Evolutionary conservation across 2,888 invertebrate species (phyloP).

Genomic region (Glyphotaelius pellucidus): DNA sequence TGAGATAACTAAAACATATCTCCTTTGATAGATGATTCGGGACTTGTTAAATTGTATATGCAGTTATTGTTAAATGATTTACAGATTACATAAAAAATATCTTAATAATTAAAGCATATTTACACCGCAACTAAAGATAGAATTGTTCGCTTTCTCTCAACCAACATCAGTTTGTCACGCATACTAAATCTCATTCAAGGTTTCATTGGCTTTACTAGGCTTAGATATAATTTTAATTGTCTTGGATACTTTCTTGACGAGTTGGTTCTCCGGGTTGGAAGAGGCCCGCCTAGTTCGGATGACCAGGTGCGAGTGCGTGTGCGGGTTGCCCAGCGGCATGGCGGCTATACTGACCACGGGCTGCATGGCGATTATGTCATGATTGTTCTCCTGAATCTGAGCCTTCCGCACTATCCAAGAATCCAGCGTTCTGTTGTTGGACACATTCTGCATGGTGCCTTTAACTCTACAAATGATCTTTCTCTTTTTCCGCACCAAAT

Average conservation of each 20-base stretch:
- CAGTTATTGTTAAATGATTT: conserved; percentile 53
- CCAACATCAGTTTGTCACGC: conserved; percentile 29
- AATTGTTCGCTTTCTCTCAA: conserved; percentile 58
- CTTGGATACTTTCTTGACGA: conserved; percentile 59
- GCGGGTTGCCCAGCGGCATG: conserved; percentile 68
- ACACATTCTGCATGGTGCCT: conserved; percentile 52
- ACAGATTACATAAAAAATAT: conserved; percentile 61
- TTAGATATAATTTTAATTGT: conserved; percentile 56
- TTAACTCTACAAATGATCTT: conserved; percentile 56
- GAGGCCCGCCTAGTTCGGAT: conserved; percentile 69
- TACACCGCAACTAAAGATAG: conserved; percentile 61
- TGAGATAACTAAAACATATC: conserved; percentile 64
- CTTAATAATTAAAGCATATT: conserved; percentile 61
- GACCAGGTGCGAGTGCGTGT: conserved; percentile 67
- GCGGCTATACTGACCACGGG: conserved; percentile 63
- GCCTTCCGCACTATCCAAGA: conserved; percentile 57
- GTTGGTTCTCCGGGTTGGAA: conserved; percentile 59
- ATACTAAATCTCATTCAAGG: conserved; percentile 64
- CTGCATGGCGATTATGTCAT: conserved; percentile 57
- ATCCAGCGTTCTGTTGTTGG: conserved; percentile 63
- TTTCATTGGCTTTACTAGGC: conserved; percentile 61
- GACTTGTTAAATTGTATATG: conserved; percentile 36
- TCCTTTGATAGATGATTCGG: conserved; percentile 43
- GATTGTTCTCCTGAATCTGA: background rate
- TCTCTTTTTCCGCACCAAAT: conserved; percentile 60